Evolutionary conservation across 1,140 invertebrate species (phyloP), one percentile per base, ranked within the genome.

Genomic region (Vanessa atalanta): DNA sequence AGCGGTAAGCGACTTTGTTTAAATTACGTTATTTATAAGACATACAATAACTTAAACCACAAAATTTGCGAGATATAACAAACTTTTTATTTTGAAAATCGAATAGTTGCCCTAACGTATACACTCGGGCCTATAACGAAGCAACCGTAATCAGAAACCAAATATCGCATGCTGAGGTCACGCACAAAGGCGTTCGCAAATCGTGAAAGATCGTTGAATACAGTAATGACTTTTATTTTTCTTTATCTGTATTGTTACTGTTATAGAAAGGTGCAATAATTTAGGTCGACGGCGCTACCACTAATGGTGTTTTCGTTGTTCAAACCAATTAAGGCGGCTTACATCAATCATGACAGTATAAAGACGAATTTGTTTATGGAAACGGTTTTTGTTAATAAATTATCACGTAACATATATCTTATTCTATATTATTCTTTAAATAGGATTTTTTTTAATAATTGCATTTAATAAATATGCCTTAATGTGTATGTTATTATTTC

Each of bases 211-310:
- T 65, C 67, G 63, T 72, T 65, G 50, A 65, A 47, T 47, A 26
- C 37, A 48, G 64, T 16, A 69, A 67, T 72, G 71, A 72, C 65
- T 72, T 66, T 67, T 51, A 72, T 65, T 66, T 72, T 72, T 72
- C 66, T 61, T 61, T 37, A 69, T 69, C 47, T 47, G 53, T 69
- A 69, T 69, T 69, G 51, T 69, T 69, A 65, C 15, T 48, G n/a
- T 37, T 65, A 8, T 31, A 55, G 43, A 55, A 72, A 48, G 23
- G 55, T 72, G 64, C 51, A 72, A 72, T 72, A 72, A 72, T 65
- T 20, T 47, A 43, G 70, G 70, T 66, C 70, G n/a, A 72, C 70
- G 23, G 16, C 70, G 61, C 23, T 72, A 66, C 48, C 70, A 66
- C 64, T 72, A 72, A 66, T 72, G 63, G 70, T 72, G 47, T 69